A percentile compares a stretch with the other conserved stretches of the same genome.
Conservation (phyloP, 2,888 invertebrate genomes). For the Allophyes oxyacanthae region DNA sequence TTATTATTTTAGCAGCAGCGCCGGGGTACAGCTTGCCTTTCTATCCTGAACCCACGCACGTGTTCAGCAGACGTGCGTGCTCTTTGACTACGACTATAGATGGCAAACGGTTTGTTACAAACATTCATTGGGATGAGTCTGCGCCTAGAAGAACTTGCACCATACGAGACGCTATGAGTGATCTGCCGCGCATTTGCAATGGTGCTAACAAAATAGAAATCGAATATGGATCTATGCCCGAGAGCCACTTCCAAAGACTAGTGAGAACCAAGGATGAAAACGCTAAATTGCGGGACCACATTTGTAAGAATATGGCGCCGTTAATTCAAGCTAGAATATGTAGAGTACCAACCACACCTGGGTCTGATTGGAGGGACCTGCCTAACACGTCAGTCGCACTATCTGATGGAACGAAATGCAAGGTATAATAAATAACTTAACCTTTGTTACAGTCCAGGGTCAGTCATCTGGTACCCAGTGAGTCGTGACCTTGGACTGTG, state of each 20-base stretch:
- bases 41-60: constrained; percentile 94
- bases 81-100: constrained; percentile 86
- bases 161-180: constrained; percentile 95
- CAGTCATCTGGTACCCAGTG: too few species aligned
- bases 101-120: constrained; percentile 84
- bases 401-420: constrained; percentile 91
- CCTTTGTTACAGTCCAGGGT: too few species aligned
- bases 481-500: too few species aligned
- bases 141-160: constrained; percentile 94
- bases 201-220: constrained; percentile 92
- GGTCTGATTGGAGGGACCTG: constrained; percentile 96
- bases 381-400: constrained; percentile 93
- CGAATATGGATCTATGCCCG: constrained; percentile 92
- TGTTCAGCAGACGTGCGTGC: constrained; percentile 92
- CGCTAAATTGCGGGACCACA: constrained; percentile 91
- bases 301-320: constrained; percentile 95
- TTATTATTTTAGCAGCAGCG: constrained; percentile 94
- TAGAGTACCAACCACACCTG: constrained; percentile 92
- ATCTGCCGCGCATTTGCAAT: constrained; percentile 93
- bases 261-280: constrained; percentile 90
- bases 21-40: constrained; percentile 93
- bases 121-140: constrained; percentile 90
- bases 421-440: constrained; percentile 73
- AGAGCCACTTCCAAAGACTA: constrained; percentile 93
- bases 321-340: constrained; percentile 94